phyloP scores from a whole-genome alignment of 1,140 invertebrate genomes.

The honey bee (Apis mellifera) region DNA sequence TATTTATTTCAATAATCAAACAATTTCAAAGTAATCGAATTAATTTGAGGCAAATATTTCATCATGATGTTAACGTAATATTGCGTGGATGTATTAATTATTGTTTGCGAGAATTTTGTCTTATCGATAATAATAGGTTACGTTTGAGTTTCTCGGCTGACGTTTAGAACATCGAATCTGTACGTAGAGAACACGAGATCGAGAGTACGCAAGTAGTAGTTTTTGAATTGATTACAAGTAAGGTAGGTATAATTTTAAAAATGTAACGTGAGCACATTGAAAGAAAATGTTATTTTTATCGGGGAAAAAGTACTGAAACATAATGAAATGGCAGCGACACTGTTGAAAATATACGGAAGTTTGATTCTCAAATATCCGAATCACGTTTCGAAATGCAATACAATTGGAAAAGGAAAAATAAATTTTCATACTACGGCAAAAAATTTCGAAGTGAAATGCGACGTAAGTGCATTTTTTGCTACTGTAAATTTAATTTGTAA shows the following conservation, averaged over 20 bases:
- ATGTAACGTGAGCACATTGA: too few relatives aligned
- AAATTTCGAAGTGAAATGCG: constrained; percentile 6
- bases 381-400: neutral
- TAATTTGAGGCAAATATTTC: constrained; percentile 1
- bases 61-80: too few relatives aligned
- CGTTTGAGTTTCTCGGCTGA: neutral
- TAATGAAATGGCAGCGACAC: constrained; percentile 16
- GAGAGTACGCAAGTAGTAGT: too few relatives aligned
- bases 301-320: neutral
- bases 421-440: neutral
- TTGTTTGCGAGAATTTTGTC: neutral
- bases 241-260: neutral
- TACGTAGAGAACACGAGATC: neutral
- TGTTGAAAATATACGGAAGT: neutral
- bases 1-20: neutral
- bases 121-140: too few relatives aligned
- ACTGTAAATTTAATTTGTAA: neutral
- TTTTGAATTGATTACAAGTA: neutral
- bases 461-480: constrained; percentile 27
- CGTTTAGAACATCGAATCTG: neutral
- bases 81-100: too few relatives aligned
- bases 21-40: neutral
- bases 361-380: neutral
- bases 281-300: neutral
- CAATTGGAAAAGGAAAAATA: neutral